These are phyloP conservation scores for Lymantria monacha DNA, from an alignment of 2,888 invertebrate genomes.

Conservation along the genomic window DNA sequence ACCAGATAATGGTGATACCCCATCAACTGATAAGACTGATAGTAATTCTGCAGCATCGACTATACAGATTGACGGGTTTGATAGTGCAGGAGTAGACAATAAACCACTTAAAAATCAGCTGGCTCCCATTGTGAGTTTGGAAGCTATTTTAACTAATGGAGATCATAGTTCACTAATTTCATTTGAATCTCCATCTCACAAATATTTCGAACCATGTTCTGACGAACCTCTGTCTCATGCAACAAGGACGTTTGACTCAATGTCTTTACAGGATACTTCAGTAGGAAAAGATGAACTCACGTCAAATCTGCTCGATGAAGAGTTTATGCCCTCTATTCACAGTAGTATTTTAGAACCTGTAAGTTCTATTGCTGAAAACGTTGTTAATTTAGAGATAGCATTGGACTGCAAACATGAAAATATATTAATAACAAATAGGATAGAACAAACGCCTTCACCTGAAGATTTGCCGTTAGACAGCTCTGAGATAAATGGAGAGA, in stretches of 20 bases:
- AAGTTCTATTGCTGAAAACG: conserved; percentile 78
- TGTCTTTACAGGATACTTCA: conserved; percentile 32
- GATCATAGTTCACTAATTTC: conserved; percentile 38
- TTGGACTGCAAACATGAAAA: conserved; percentile 75
- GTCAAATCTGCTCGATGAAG: conserved; percentile 77
- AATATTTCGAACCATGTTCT: conserved; percentile 23
- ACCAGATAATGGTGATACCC: conserved; percentile 77
- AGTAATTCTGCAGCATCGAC: conserved; percentile 77
- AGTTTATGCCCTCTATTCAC: conserved; percentile 84
- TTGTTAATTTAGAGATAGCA: conserved; percentile 79
- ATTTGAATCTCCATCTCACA: conserved; percentile 30
- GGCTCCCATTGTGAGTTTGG: conserved; percentile 55
- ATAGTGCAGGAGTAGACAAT: conserved; percentile 43
- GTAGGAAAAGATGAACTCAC: conserved; percentile 48
- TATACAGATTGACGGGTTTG: conserved; percentile 75
- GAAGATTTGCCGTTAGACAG: conserved; percentile 92
- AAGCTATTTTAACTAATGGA: conserved; percentile 48
- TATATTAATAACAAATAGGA: conserved; percentile 64
- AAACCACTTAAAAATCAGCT: conserved; percentile 39
- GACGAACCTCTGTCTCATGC: conserved; percentile 49
- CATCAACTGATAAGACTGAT: conserved; percentile 82
- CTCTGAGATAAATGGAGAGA: conserved; percentile 84
- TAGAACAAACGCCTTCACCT: conserved; percentile 92
- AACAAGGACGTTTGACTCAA: conserved; percentile 41
- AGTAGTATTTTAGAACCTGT: conserved; percentile 83